These are phyloP conservation scores for Dinocampus coccinellae DNA, from an alignment of 2,888 invertebrate species.

Conservation along the genomic window DNA sequence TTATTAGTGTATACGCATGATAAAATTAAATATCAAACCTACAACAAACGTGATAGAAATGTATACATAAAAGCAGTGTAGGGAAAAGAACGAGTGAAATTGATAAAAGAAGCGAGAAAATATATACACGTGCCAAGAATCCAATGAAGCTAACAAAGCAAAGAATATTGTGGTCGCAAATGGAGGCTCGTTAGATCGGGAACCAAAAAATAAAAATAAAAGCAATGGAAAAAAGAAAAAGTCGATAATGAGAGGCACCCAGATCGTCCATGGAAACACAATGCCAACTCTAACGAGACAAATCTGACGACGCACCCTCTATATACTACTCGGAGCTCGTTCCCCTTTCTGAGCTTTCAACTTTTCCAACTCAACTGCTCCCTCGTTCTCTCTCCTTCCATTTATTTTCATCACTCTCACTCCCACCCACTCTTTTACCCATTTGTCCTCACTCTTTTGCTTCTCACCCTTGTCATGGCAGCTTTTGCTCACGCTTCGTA, in stretches of 20 bases:
- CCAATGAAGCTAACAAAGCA: constrained; percentile 46
- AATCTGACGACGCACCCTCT: constrained; percentile 64
- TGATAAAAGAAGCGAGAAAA: neutral
- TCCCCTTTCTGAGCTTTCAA: constrained; percentile 32
- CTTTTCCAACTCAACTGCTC: constrained; percentile 17
- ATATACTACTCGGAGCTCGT: constrained; percentile 39
- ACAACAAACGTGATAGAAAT: neutral
- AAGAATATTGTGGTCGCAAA: constrained; percentile 50
- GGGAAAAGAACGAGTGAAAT: neutral
- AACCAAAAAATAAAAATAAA: constrained; percentile 8
- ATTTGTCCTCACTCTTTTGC: too few relatives aligned
- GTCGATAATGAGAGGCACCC: constrained; percentile 46
- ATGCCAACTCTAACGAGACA: constrained; percentile 69
- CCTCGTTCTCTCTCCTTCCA: neutral
- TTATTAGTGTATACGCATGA: constrained; percentile 7
- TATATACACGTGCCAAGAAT: constrained; percentile 42
- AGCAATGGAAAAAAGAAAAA: constrained; percentile 15
- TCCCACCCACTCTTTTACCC: too few relatives aligned
- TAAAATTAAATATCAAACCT: neutral
- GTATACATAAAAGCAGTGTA: neutral
- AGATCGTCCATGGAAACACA: constrained; percentile 63
- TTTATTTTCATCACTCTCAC: too few relatives aligned
- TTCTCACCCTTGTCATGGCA: neutral
- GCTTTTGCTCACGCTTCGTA: constrained; percentile 24
- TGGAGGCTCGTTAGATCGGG: constrained; percentile 54